Base-by-base conservation (phyloP, 2,113 vertebrate genomes). In the Myocastor coypus region DNA sequence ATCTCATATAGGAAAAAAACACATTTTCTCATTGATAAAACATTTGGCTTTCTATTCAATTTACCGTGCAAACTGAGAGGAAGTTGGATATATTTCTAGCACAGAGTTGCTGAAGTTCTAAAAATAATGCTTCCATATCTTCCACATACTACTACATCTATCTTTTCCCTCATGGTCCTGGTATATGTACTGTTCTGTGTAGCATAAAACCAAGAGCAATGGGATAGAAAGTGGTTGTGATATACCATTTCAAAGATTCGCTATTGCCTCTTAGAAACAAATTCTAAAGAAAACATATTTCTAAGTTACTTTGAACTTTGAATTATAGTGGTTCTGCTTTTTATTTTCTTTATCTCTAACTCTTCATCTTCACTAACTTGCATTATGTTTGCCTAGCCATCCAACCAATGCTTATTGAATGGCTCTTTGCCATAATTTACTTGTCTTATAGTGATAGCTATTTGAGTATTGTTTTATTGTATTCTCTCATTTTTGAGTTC, bases 221-320 rank as follows among this genome's bases (percentile, higher is more conserved):
- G 75, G 80, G 20, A 28, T 87, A 87, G 61, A 87, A 3, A 73
- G 26, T 78, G 13, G 59, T n/a, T 77, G 14, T 37, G 37, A 26
- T 84, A 59, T 11, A n/a, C 46, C n/a, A 89, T 77, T 77, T 84
- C n/a, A 75, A 83, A 89, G 77, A 73, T 83, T 75, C 3, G 52
- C 37, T 75, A 6, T 66, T 94, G 61, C 59, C 66, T 50, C 30
- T 89, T 78, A 64, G 57, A 88, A 63, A 63, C 17, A 94, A 75
- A 83, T 83, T 89, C 68, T 94, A 57, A 84, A 26, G 81, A 84
- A 94, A 89, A 94, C 28, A 34, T 26, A 75, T 59, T 81, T 81
- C 37, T 71, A 50, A 81, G 61, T 81, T 17, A 93, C 22, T 69
- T 80, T 87, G 50, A 81, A 81, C 59, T 81, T 87, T n/a, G 28